Evolutionary conservation across 2,797 vertebrate genomes (phyloP).

Genomic region (Spea hammondii): DNA sequence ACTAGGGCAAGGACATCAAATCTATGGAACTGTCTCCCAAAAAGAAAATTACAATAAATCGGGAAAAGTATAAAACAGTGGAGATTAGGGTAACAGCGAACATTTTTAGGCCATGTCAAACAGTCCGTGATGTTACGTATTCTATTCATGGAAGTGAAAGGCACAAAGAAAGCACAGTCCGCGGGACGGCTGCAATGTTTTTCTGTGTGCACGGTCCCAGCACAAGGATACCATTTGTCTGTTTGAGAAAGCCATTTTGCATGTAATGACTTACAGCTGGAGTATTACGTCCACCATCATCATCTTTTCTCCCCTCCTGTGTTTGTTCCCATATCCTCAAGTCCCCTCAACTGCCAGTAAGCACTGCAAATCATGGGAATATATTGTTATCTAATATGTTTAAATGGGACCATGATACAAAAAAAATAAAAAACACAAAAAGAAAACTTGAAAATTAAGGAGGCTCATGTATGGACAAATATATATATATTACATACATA

Average conservation of each 20-base stretch:
- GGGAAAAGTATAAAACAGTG: background rate
- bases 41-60: no score
- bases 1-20: no score
- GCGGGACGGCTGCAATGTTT: conserved; percentile 10
- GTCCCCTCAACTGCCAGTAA: conserved; percentile 19
- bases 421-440: no score
- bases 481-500: no score
- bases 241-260: conserved; percentile 39
- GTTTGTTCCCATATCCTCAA: conserved; percentile 29
- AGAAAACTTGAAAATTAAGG: no score
- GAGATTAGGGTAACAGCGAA: background rate
- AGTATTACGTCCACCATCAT: conserved; percentile 42
- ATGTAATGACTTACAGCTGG: conserved; percentile 50
- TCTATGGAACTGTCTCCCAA: no score
- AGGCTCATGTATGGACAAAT: no score
- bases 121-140: conserved; percentile 27
- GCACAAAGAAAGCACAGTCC: conserved; percentile 45
- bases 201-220: conserved; percentile 30
- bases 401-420: no score
- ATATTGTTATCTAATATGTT: background rate
- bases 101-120: conserved; percentile 10
- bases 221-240: conserved; percentile 48
- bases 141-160: conserved; percentile 30
- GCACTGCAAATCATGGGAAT: conserved; percentile 12
- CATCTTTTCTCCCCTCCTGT: conserved; percentile 12